Evolutionary conservation across 2,113 vertebrate genomes (phyloP), one percentile per base, ranked within the genome.

Genomic region (Tachysurus fulvidraco): DNA sequence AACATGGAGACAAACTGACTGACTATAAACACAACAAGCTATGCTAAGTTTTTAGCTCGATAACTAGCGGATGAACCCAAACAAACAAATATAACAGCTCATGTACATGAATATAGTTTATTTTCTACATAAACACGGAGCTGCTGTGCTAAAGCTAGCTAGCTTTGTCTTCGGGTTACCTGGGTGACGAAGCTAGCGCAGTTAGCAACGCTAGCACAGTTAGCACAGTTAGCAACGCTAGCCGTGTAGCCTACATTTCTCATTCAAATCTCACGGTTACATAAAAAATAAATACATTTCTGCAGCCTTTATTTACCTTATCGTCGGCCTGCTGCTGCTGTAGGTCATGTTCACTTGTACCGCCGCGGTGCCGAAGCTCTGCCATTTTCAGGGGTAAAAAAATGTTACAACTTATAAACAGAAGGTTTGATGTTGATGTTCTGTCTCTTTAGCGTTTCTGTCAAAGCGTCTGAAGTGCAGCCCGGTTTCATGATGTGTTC

Each of bases 361-460:
- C 94, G 76, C 92, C 94, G 14, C 95, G 95, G 83, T 95, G 95
- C 90, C 95, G 91, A 3, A 96, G 88, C 85, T 95, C 95, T 64
- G 95, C 89, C 95, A 96, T 96, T 52, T 86, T 74, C 10, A 13
- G 17, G 17, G 2, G 1, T 17, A 17, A n/a, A 25, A 25, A 62
- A 9, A 12, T 12, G 69, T 44, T 44, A 36, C 1, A 50, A 50
- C 46, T 50, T 13, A 9, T 17, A 30, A 30, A 30, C 74, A 77
- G 11, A 3, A 0, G 36, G 0, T 12, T 25, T 2, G 46, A n/a
- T 28, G 73, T 52, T 52, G 14, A 7, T 41, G 59, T 23, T 21
- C 17, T 16, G 3, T 0, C 69, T 36, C 1, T 30, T 55, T 3
- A 55, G 52, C 52, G 50, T 19, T 52, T 71, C 65, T 83, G 82